Conservation (phyloP, 2,797 vertebrate species). For the Pogonophryne albipinna region DNA sequence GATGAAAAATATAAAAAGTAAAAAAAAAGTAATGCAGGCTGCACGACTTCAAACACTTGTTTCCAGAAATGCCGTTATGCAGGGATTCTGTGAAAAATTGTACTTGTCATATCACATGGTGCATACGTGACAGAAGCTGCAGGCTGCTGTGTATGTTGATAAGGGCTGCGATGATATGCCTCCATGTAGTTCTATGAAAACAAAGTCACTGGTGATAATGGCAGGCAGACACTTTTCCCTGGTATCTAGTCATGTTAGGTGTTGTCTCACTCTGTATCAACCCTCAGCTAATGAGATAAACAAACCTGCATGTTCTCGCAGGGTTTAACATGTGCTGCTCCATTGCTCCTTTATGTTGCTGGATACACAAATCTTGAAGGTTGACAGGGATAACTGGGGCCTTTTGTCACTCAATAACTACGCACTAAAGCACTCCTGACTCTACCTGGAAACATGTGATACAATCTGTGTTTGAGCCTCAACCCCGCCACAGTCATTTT, state of each 20-base stretch:
- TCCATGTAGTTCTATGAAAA: slow-evolving; percentile 72
- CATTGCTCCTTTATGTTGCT: slow-evolving; percentile 28
- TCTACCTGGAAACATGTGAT: slow-evolving; percentile 20
- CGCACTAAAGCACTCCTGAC: background rate
- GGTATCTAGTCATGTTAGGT: slow-evolving; percentile 16
- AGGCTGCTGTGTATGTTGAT: slow-evolving; percentile 67
- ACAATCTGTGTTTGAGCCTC: slow-evolving; percentile 20
- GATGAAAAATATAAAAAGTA: background rate
- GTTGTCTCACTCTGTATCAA: slow-evolving; percentile 22
- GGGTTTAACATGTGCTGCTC: slow-evolving; percentile 25
- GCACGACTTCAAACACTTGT: background rate
- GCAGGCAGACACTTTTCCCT: slow-evolving; percentile 8
- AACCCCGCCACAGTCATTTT: slow-evolving; percentile 35
- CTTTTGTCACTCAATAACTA: slow-evolving; percentile 1
- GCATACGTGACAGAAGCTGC: slow-evolving; percentile 65
- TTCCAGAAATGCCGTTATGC: background rate
- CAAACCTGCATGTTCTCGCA: slow-evolving; percentile 27
- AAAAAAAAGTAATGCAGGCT: background rate
- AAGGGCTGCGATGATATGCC: slow-evolving; percentile 63
- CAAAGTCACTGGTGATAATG: slow-evolving; percentile 69
- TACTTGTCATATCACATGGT: slow-evolving; percentile 13
- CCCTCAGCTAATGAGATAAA: slow-evolving; percentile 17
- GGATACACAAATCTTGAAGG: slow-evolving; percentile 4
- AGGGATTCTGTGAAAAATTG: slow-evolving; percentile 11
- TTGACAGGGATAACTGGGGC: background rate